Conservation (phyloP, 2,888 invertebrate genomes). For the Trissolcus brochymenae region DNA sequence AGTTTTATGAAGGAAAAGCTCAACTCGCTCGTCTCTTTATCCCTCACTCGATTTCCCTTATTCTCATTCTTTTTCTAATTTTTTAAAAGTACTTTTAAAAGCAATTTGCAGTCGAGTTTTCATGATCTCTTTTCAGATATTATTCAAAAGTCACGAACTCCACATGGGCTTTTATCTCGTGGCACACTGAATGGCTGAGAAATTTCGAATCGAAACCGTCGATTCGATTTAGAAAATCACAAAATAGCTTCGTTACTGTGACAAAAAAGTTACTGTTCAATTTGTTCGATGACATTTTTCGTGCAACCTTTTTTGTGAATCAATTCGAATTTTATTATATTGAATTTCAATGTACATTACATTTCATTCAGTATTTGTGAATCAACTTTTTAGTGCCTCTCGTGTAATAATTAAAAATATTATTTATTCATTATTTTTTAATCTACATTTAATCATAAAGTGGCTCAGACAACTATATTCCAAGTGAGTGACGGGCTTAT, state of each 20-base stretch:
- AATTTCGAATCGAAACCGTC: conserved; percentile 27
- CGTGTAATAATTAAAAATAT: conserved; percentile 7
- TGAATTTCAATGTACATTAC: too few relatives aligned
- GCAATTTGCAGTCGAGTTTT: conserved; percentile 37
- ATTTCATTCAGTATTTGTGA: background rate
- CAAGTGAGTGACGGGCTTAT: conserved; percentile 26
- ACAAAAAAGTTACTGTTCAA: too few relatives aligned
- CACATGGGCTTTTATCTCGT: conserved; percentile 21
- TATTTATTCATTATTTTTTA: conserved; percentile 47
- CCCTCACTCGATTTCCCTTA: background rate
- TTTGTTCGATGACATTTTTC: too few relatives aligned
- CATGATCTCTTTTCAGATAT: conserved; percentile 40
- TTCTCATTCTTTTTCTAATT: conserved; percentile 18
- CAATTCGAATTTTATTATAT: too few relatives aligned
- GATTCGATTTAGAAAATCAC: conserved; percentile 23
- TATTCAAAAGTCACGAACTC: conserved; percentile 42
- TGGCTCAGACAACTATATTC: conserved; percentile 3
- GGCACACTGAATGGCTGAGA: conserved; percentile 11
- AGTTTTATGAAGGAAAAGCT: conserved; percentile 41
- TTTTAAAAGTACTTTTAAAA: conserved; percentile 44
- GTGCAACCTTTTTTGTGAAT: too few relatives aligned
- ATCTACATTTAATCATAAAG: conserved; percentile 35
- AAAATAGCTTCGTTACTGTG: background rate
- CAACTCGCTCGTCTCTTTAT: conserved; percentile 6
- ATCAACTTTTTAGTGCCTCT: background rate